phyloP scores from a whole-genome alignment of 2,888 invertebrate genomes.

The Cephus pygmeus region DNA sequence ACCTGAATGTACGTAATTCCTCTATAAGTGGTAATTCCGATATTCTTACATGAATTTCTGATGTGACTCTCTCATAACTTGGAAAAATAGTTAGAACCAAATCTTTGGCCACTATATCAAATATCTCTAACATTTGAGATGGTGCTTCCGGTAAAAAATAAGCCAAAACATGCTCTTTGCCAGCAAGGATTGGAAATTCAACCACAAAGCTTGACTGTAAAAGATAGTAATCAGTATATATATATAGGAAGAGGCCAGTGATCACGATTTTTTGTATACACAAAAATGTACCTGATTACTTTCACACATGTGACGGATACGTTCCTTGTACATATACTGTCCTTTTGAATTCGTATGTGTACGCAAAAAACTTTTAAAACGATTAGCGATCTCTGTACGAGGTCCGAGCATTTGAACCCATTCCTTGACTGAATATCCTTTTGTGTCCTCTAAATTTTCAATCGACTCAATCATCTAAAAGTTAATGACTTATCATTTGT shows the following conservation, averaged over 20 bases:
- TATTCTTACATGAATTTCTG: conserved; percentile 94
- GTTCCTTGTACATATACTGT: conserved; percentile 90
- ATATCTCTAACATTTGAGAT: conserved; percentile 94
- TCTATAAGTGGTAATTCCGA: conserved; percentile 95
- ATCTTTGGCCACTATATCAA: conserved; percentile 94
- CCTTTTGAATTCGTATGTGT: conserved; percentile 90
- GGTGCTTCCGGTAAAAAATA: conserved; percentile 99
- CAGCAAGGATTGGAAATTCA: conserved; percentile 91
- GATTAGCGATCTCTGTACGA: conserved; percentile 93
- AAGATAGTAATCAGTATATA: conserved; percentile 15
- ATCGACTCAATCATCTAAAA: conserved; percentile 89
- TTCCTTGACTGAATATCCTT: conserved; percentile 93
- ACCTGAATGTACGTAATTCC: conserved; percentile 91
- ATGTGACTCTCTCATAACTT: conserved; percentile 93
- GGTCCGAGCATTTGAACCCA: conserved; percentile 98
- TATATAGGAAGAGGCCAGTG: not conserved
- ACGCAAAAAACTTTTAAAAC: conserved; percentile 90
- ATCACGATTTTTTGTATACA: not conserved
- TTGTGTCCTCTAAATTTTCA: conserved; percentile 97
- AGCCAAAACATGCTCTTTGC: conserved; percentile 92
- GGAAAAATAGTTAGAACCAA: conserved; percentile 95
- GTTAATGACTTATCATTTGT: not conserved
- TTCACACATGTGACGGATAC: conserved; percentile 95
- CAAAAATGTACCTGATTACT: conserved; percentile 73
- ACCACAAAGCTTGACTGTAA: conserved; percentile 84